These are phyloP conservation scores for Corythornis cristatus DNA, from an alignment of 2,113 vertebrate genomes.

Conservation along the genomic window DNA sequence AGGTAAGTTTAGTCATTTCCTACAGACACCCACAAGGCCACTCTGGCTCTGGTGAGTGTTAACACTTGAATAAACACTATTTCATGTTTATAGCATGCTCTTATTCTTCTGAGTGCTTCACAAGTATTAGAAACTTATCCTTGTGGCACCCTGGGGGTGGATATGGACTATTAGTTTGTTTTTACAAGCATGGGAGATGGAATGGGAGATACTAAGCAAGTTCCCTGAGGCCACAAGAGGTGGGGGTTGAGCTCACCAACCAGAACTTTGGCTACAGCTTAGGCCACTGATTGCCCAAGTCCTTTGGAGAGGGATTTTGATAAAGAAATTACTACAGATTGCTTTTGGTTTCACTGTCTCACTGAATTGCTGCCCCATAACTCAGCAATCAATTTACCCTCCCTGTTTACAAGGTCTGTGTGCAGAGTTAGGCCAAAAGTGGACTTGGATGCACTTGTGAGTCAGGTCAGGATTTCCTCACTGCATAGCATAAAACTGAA, in stretches of 20 bases:
- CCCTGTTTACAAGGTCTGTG: fast-evolving
- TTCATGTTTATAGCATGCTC: background rate
- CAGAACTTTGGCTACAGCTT: background rate
- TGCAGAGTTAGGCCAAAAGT: background rate
- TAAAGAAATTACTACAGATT: background rate
- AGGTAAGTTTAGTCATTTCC: background rate
- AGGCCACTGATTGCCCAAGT: background rate
- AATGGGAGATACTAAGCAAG: background rate
- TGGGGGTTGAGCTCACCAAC: background rate
- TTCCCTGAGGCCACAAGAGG: background rate
- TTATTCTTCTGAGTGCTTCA: background rate
- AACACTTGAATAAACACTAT: background rate
- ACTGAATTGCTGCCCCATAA: background rate
- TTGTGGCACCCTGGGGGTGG: background rate
- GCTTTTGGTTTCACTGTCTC: no score
- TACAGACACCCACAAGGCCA: background rate
- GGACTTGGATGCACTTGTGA: background rate
- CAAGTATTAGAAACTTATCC: background rate
- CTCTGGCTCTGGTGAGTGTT: background rate
- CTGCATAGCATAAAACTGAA: background rate
- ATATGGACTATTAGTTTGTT: background rate
- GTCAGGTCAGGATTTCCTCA: background rate
- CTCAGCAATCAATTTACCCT: background rate
- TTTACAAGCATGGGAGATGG: background rate
- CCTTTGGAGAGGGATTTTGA: background rate